Conservation (phyloP, 2,797 vertebrate genomes). For the Chelmon rostratus region DNA sequence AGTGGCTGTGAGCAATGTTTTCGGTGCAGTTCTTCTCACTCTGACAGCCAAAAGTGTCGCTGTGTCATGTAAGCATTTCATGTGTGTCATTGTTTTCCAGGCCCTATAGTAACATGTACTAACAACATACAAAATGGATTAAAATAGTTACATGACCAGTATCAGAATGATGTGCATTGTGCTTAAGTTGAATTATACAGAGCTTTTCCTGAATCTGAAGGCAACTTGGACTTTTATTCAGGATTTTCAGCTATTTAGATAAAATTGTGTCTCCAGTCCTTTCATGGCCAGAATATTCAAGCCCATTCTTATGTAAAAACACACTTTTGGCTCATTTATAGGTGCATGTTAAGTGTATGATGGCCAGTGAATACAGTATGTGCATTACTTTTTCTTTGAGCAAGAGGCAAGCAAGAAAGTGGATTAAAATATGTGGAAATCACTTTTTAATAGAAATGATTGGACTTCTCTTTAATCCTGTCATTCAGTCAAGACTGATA, state of each 20-base stretch:
- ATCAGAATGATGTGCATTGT: background rate
- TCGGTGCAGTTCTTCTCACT: background rate
- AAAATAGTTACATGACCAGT: background rate
- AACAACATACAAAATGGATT: background rate
- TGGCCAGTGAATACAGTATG: background rate
- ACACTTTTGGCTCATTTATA: background rate
- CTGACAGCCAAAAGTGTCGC: slow-evolving; percentile 12
- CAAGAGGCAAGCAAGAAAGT: background rate
- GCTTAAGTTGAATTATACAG: background rate
- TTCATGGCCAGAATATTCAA: background rate
- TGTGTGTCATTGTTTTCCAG: background rate
- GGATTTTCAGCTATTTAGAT: background rate
- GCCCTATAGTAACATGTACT: background rate
- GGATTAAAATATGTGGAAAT: background rate
- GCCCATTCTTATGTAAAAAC: background rate
- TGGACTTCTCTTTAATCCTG: background rate
- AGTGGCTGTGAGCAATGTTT: slow-evolving; percentile 23
- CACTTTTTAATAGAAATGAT: background rate
- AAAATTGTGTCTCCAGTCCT: background rate
- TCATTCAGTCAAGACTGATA: background rate
- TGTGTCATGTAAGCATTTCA: background rate
- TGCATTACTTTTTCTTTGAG: background rate
- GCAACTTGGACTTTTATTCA: no score
- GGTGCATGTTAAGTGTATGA: background rate
- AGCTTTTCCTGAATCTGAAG: background rate